These are phyloP conservation scores for Myocastor coypus DNA, from an alignment of 2,113 vertebrate species.

Conservation along the genomic window DNA sequence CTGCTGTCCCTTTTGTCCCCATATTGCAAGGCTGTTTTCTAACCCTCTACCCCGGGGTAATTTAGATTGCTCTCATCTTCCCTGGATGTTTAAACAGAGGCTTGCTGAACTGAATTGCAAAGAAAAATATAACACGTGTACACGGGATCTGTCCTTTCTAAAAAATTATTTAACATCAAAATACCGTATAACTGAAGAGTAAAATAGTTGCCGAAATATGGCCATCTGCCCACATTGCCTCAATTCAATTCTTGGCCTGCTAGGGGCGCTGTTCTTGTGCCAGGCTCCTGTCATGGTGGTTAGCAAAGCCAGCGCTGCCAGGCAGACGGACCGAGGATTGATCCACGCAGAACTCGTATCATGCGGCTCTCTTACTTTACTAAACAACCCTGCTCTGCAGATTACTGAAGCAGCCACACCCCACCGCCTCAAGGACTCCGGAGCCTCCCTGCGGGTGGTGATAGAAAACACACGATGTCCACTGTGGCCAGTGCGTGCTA, in stretches of 20 bases:
- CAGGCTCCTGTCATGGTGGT: background rate
- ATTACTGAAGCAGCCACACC: background rate
- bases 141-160: background rate
- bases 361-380: background rate
- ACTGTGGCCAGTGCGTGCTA: too few relatives aligned
- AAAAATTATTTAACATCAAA: background rate
- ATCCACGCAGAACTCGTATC: background rate
- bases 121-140: background rate
- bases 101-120: background rate
- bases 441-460: fast-evolving
- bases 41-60: background rate
- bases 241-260: background rate
- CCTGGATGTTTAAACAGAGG: background rate
- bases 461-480: too few relatives aligned
- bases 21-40: background rate
- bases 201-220: background rate
- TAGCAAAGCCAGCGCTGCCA: fast-evolving
- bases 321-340: too few relatives aligned
- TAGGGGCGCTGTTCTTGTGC: fast-evolving
- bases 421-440: background rate
- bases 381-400: background rate
- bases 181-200: background rate
- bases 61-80: background rate
- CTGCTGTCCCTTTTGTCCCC: background rate
- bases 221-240: fast-evolving